Conservation (phyloP, 2,888 invertebrate genomes). For the Allygus modestus region DNA sequence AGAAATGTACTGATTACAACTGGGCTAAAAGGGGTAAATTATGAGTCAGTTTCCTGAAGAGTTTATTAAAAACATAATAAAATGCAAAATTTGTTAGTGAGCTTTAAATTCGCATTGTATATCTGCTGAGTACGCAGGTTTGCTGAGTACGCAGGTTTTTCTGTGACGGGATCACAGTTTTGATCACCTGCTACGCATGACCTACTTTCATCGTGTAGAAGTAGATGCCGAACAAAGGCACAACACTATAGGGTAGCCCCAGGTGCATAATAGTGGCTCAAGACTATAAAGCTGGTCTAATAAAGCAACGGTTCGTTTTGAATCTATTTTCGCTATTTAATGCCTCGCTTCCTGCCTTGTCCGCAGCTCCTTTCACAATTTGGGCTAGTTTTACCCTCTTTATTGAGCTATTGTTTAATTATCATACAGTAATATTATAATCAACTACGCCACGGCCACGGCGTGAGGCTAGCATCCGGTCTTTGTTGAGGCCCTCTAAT, state of each 20-base stretch:
- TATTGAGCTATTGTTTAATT: conserved; percentile 35
- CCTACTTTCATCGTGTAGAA: background rate
- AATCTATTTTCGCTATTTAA: conserved; percentile 18
- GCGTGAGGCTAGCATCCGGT: background rate
- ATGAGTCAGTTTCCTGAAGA: no score
- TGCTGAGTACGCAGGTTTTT: no score
- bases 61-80: no score
- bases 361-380: background rate
- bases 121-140: no score
- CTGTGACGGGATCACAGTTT: no score
- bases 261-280: background rate
- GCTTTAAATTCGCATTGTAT: no score
- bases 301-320: background rate
- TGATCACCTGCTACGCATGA: no score
- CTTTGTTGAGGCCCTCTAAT: background rate
- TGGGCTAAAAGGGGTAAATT: no score
- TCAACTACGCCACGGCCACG: background rate
- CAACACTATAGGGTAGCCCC: background rate
- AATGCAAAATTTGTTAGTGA: no score
- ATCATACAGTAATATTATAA: conserved; percentile 15
- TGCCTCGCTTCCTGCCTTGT: background rate
- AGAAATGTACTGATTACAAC: no score
- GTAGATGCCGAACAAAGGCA: background rate
- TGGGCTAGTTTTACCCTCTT: conserved; percentile 18
- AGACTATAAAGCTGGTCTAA: background rate